Conservation (phyloP, 2,113 vertebrate species). For the Lophochroa leadbeateri region DNA sequence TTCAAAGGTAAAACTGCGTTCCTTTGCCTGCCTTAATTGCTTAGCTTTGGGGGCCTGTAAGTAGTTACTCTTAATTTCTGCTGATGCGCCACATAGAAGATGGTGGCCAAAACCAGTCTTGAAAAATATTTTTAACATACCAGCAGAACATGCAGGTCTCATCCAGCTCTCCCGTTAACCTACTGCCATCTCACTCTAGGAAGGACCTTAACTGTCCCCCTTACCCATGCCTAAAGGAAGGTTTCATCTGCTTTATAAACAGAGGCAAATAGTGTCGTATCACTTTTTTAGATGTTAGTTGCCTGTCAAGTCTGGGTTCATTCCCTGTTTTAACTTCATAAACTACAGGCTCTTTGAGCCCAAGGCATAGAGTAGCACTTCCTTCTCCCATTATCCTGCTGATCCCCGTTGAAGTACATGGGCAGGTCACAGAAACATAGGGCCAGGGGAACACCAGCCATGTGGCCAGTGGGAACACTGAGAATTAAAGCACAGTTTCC, state of each 20-base stretch:
- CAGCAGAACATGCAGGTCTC: neutral
- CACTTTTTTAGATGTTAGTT: neutral
- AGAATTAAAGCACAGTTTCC: neutral
- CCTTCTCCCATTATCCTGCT: neutral
- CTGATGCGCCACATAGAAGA: neutral
- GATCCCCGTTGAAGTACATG: fast-evolving
- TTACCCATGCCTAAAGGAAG: neutral
- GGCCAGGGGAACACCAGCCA: neutral
- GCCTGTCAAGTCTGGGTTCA: neutral
- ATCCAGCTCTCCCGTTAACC: neutral
- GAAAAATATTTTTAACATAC: neutral
- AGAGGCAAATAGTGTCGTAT: neutral
- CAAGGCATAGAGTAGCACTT: neutral
- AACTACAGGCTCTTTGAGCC: neutral
- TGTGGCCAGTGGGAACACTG: neutral
- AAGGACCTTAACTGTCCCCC: neutral
- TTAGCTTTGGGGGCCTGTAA: neutral
- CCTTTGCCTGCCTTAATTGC: neutral
- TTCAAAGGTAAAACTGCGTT: conserved; percentile 87
- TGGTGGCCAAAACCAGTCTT: neutral
- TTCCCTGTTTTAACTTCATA: neutral
- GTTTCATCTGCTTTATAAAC: neutral
- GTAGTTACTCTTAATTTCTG: neutral
- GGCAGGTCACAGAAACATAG: fast-evolving
- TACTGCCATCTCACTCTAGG: neutral